phyloP scores from a whole-genome alignment of 2,797 vertebrate species.

The Trichosurus vulpecula region DNA sequence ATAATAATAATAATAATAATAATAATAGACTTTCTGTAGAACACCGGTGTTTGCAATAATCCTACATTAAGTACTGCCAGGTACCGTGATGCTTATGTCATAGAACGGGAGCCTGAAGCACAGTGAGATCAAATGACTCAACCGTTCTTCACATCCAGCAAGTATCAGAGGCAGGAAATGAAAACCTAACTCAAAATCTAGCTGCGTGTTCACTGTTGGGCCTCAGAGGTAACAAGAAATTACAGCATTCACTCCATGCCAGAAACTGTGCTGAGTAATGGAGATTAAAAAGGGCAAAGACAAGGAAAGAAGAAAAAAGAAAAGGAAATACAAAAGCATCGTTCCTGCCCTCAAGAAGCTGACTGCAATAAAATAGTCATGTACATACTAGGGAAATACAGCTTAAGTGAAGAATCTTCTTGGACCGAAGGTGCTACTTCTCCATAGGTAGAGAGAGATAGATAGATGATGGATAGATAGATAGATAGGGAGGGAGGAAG shows the following conservation, averaged over 20 bases:
- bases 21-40: not conserved
- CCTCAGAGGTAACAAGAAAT: not conserved
- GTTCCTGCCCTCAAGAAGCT: not conserved
- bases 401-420: not conserved
- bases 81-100: not conserved
- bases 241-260: too few species aligned
- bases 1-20: too few species aligned
- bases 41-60: not conserved
- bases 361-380: not conserved
- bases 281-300: not conserved
- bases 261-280: not conserved
- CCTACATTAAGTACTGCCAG: not conserved
- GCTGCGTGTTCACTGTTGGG: not conserved
- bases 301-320: not conserved
- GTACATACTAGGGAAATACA: not conserved
- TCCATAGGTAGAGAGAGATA: not conserved
- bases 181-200: accelerated
- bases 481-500: too few species aligned
- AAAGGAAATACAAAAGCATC: not conserved
- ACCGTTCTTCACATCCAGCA: not conserved
- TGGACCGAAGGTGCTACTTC: too few species aligned
- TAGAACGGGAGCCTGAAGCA: not conserved
- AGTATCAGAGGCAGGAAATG: not conserved
- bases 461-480: not conserved
- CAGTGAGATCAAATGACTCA: not conserved